A percentile compares a stretch with the other conserved stretches of the same genome.
Evolutionary conservation across 2,888 invertebrate genomes (phyloP).

Genomic region (Galerucella pusilla): DNA sequence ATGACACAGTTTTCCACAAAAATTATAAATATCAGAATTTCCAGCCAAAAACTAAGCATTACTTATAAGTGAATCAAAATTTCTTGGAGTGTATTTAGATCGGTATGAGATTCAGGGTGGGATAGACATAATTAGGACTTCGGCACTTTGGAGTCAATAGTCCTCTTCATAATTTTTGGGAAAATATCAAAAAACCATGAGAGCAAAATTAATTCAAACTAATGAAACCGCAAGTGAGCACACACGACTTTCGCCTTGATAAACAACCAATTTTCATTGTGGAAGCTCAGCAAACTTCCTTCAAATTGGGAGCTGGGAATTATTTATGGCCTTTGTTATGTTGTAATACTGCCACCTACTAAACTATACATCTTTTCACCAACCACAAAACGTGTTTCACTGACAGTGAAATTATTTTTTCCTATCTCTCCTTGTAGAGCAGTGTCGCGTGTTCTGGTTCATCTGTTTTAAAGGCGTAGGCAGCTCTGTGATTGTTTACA

Average conservation of each 20-base stretch:
- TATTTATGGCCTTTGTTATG: constrained; percentile 44
- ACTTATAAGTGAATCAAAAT: too few species aligned
- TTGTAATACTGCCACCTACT: constrained; percentile 40
- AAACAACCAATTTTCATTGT: constrained; percentile 37
- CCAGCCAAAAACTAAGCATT: too few species aligned
- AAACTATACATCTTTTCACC: constrained; percentile 45
- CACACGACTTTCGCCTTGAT: constrained; percentile 23
- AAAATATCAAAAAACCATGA: neutral
- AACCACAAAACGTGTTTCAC: constrained; percentile 40
- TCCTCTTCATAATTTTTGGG: neutral
- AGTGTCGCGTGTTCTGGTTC: constrained; percentile 31
- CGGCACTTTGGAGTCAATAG: neutral
- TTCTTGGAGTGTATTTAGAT: too few species aligned
- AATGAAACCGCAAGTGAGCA: constrained; percentile 12
- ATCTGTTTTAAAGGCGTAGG: constrained; percentile 17
- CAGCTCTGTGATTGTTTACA: constrained; percentile 24
- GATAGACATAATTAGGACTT: too few species aligned
- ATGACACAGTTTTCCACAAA: too few species aligned
- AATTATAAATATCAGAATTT: too few species aligned
- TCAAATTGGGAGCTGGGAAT: constrained; percentile 37
- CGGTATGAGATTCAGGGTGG: too few species aligned
- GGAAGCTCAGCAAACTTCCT: constrained; percentile 30
- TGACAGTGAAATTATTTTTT: constrained; percentile 42
- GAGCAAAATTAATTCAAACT: constrained; percentile 22
- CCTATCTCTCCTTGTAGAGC: neutral